Evolutionary conservation across 1,140 invertebrate species (phyloP), one percentile per base, ranked within the genome.

Genomic region (Metopolophium dirhodum): DNA sequence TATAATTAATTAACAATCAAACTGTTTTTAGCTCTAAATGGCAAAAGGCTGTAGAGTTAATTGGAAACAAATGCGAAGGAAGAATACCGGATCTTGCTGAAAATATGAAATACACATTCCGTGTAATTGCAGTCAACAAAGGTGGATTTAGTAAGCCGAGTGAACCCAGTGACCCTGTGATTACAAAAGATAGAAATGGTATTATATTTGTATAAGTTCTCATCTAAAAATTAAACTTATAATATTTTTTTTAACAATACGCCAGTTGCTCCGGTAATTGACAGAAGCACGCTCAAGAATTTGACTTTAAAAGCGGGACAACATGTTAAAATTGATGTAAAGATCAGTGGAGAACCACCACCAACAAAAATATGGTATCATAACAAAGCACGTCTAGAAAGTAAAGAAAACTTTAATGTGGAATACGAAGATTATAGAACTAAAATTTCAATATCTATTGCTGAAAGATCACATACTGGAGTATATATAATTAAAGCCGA

Each of bases 51-150:
- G 96, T 96, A 91, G 98, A 99, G 96, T 96, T 98, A 14, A 97
- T 97, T 94, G 97, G 97, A 11, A 96, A 96, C 94, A 98, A 98
- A 95, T 97, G 97, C 41, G 97, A 98, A 95, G 97, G 96, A n/a
- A 97, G 96, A 94, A 97, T 99, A 1, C 97, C 97, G 18, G 98
- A 99, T 95, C 96, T 99, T 51, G 97, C 98, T 88, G 98, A 99
- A 96, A 98, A 98, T 87, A 98, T 98, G 95, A 98, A 98, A 93
- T 99, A 99, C 95, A 98, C 99, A 95, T 99, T 99, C 96, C 96
- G 99, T 14, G 97, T 99, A 0, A 98, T 98, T 94, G 99, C 99
- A 20, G 97, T 99, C 26, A 99, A 99, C 95, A 99, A 98, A 95
- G 99, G 97, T 88, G 99, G 99, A 68, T 97, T 97, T 51, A 98